Percentiles rank a stretch among this genome's conserved stretches.
These are phyloP conservation scores for Sphenodon punctatus DNA, from an alignment of 2,797 vertebrate species.

Conservation along the genomic window DNA sequence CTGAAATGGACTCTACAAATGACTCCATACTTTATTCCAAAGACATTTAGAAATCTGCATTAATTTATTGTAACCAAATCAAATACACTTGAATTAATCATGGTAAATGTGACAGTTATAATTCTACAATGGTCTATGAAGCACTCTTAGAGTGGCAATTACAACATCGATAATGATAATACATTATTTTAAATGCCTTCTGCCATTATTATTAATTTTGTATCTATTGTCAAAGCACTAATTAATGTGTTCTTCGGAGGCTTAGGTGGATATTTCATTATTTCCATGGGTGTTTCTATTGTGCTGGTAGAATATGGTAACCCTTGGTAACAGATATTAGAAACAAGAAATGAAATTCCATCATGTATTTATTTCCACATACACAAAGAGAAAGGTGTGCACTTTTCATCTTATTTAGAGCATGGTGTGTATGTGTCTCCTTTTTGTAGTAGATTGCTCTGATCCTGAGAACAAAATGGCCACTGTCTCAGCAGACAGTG, in stretches of 20 bases:
- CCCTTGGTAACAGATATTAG: neutral
- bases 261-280: conserved; percentile 29
- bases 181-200: conserved; percentile 29
- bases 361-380: too few relatives aligned
- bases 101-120: conserved; percentile 30
- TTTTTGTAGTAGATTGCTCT: neutral
- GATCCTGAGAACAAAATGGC: neutral
- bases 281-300: conserved; percentile 11
- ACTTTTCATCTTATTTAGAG: too few relatives aligned
- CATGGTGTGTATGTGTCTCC: neutral
- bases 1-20: conserved; percentile 28
- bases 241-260: conserved; percentile 38
- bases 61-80: conserved; percentile 32
- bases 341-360: neutral
- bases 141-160: conserved; percentile 37
- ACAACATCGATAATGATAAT: neutral
- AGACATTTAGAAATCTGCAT: conserved; percentile 33
- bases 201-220: conserved; percentile 46
- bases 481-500: neutral
- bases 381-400: too few relatives aligned
- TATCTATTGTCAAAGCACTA: conserved; percentile 5
- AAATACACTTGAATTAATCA: conserved; percentile 43
- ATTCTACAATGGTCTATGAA: conserved; percentile 36
- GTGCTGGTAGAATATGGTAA: neutral
- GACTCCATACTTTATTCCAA: conserved; percentile 19